These are phyloP conservation scores for Melanaphis sacchari DNA, from an alignment of 1,140 invertebrate species.

Conservation along the genomic window DNA sequence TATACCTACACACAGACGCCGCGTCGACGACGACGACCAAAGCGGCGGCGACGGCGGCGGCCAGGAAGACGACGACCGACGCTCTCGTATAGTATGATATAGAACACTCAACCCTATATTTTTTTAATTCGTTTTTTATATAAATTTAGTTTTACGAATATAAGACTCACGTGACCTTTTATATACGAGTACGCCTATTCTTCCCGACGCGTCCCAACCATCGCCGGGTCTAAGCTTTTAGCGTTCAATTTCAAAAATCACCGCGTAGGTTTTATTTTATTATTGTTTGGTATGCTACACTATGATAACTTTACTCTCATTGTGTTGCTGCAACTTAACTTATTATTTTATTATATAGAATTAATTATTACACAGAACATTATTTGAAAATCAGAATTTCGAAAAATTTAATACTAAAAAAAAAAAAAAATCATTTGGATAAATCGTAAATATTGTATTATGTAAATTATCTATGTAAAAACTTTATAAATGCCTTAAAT, in stretches of 20 bases:
- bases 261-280: not conserved
- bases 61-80: not conserved
- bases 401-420: too few species aligned
- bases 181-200: not conserved
- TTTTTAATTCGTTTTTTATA: not conserved
- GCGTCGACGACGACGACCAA: not conserved
- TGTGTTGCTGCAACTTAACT: not conserved
- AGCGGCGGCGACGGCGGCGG: too few species aligned
- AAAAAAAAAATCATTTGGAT: not conserved
- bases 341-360: too few species aligned
- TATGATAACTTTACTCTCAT: too few species aligned
- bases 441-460: not conserved
- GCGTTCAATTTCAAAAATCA: not conserved
- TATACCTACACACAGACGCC: not conserved
- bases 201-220: not conserved
- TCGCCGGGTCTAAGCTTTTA: not conserved
- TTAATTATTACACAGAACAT: too few species aligned
- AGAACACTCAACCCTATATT: not conserved
- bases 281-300: not conserved
- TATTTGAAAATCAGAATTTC: too few species aligned
- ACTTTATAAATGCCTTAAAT: too few species aligned
- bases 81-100: not conserved
- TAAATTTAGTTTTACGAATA: not conserved
- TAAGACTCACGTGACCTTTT: not conserved
- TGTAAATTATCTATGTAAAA: too few species aligned